Evolutionary conservation across 2,888 invertebrate species (phyloP).

Genomic region (Autographa pulchrina): DNA sequence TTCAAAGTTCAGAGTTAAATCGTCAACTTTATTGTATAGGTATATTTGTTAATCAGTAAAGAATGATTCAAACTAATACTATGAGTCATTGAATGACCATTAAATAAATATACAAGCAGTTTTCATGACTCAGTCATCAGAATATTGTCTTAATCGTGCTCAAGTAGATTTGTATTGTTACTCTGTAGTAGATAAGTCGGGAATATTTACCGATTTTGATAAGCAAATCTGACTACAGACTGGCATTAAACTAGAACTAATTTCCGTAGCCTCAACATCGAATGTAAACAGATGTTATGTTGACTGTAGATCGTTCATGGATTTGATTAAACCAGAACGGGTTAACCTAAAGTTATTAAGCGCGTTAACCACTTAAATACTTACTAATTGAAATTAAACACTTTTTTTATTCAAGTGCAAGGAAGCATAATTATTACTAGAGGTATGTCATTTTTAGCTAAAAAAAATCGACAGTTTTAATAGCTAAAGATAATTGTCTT

Average conservation of each 20-base stretch:
- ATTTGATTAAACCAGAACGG: background rate
- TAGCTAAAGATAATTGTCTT: background rate
- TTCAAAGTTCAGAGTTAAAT: too few relatives aligned
- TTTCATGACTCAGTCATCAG: constrained; percentile 3
- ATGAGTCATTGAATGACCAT: background rate
- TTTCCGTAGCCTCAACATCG: background rate
- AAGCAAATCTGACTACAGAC: constrained; percentile 1
- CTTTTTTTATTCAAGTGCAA: too few relatives aligned
- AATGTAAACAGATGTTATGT: background rate
- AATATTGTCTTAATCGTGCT: constrained; percentile 6
- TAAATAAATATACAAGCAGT: background rate
- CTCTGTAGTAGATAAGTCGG: background rate
- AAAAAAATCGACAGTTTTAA: too few relatives aligned
- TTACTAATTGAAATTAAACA: too few relatives aligned
- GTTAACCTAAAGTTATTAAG: background rate
- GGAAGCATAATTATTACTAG: too few relatives aligned
- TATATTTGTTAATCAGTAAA: background rate
- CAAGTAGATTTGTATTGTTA: constrained; percentile 16
- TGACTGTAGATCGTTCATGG: background rate
- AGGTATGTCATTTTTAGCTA: too few relatives aligned
- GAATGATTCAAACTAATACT: background rate
- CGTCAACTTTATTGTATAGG: too few relatives aligned
- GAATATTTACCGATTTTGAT: constrained; percentile 6
- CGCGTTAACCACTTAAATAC: too few relatives aligned
- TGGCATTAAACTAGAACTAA: background rate